Percentiles rank a stretch among this genome's conserved stretches.
These are phyloP conservation scores for Neodon shergylaensis DNA, from an alignment of 2,113 vertebrate species.

Conservation along the genomic window DNA sequence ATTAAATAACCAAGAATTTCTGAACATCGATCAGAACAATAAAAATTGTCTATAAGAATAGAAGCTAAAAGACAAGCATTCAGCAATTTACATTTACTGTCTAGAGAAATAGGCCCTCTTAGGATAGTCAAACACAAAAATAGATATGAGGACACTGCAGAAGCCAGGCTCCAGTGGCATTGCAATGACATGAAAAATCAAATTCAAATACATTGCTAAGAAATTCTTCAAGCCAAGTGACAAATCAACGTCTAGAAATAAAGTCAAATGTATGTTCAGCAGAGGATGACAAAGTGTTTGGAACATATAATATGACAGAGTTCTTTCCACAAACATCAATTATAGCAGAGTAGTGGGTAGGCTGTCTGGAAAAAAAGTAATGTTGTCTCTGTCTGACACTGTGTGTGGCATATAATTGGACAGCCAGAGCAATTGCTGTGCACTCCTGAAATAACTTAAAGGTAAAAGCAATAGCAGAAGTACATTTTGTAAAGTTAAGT, in stretches of 20 bases:
- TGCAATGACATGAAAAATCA: slow-evolving; percentile 67
- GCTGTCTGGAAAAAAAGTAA: slow-evolving; percentile 15
- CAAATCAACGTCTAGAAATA: slow-evolving; percentile 77
- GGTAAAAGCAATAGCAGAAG: slow-evolving; percentile 46
- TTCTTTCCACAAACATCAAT: slow-evolving; percentile 66
- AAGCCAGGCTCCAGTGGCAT: slow-evolving; percentile 57
- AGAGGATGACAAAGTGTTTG: slow-evolving; percentile 68
- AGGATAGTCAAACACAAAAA: slow-evolving; percentile 62
- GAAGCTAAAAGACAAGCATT: slow-evolving; percentile 57
- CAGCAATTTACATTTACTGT: slow-evolving; percentile 68
- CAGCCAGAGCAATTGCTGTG: slow-evolving; percentile 2
- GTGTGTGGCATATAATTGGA: not conserved
- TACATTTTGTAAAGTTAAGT: slow-evolving; percentile 9
- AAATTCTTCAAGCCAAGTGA: slow-evolving; percentile 53
- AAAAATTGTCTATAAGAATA: slow-evolving; percentile 62
- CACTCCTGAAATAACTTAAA: slow-evolving; percentile 21
- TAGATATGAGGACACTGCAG: slow-evolving; percentile 41
- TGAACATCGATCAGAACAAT: slow-evolving; percentile 50
- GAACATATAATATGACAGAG: slow-evolving; percentile 64
- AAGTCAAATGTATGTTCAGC: slow-evolving; percentile 69
- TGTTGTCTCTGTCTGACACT: slow-evolving; percentile 10
- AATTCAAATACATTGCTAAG: slow-evolving; percentile 73
- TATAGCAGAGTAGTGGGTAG: slow-evolving; percentile 48
- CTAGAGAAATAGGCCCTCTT: slow-evolving; percentile 67
- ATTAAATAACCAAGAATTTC: slow-evolving; percentile 55